Base-by-base conservation (phyloP, 1,140 invertebrate species). In the Drosophila sechellia region DNA sequence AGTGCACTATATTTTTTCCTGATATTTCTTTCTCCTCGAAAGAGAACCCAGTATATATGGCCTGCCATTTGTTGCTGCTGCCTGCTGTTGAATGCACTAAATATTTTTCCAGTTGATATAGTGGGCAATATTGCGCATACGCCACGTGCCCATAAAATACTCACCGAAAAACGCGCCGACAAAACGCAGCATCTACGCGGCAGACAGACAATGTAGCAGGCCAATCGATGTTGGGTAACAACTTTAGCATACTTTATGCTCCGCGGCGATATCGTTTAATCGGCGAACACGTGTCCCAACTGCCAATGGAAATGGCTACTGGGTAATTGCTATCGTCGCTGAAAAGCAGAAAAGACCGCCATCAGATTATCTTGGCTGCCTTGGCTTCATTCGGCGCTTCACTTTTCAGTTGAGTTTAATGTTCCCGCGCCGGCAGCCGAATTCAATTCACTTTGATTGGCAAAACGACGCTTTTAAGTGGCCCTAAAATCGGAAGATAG, bases 111-210 rank as follows among this genome's bases (percentile, higher is more conserved):
- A 60, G 34, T 49, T 68, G 49, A 80, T 85, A 71, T 66, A 76
- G 43, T 80, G 49, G 5, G 50, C 57, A 70, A 81, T 81, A 78
- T 86, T 42, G 78, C 74, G 81, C 57, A 86, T 81, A 86, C 78
- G 81, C 73, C 68, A 43, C 68, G 73, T 70, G 68, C 42, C 66
- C 68, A 72, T 74, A 65, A 65, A 84, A 57, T 69, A 84, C 64
- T 71, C 64, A 50, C 37, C 63, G 20, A 48, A 37, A 74, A 56
- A 31, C 31, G 31, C 37, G 52, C 39, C 50, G 48, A 31, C 48
- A 50, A 50, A 50, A 50, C 48, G 50, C 27, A 27, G 40, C 17
- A 39, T 46, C 56, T 12, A 13, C 22, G 13, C 20, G 15, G n/a
- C 27, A 39, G 20, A 74, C 27, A 39, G 20, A 74, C 63, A 77